Evolutionary conservation across 1,140 invertebrate species (phyloP).

Genomic region (Drosophila pachea): DNA sequence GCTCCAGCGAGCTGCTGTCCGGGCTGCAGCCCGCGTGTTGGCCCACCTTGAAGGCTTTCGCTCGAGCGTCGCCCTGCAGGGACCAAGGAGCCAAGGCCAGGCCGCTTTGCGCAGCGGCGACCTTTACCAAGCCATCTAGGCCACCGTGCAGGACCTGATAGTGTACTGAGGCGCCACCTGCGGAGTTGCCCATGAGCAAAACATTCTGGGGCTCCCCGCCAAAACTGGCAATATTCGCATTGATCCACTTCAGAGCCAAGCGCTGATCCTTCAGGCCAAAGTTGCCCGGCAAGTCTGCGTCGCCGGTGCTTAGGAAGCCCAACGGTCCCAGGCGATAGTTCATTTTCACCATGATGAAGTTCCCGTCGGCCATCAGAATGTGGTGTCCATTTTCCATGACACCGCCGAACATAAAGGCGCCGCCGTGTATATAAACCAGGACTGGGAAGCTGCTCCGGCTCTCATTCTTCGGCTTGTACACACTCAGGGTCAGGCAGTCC

Average conservation of each 20-base stretch:
- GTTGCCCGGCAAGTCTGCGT: slow-evolving; percentile 81
- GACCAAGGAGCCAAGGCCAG: slow-evolving; percentile 63
- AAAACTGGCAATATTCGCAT: slow-evolving; percentile 81
- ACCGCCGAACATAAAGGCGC: slow-evolving; percentile 79
- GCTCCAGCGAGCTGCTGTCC: slow-evolving; percentile 54
- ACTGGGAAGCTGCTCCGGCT: slow-evolving; percentile 67
- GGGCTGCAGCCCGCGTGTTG: slow-evolving; percentile 81
- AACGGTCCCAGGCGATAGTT: slow-evolving; percentile 83
- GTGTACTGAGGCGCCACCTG: slow-evolving; percentile 82
- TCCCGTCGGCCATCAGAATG: slow-evolving; percentile 81
- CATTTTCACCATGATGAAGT: slow-evolving; percentile 83
- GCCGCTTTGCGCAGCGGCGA: slow-evolving; percentile 58
- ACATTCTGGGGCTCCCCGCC: slow-evolving; percentile 82
- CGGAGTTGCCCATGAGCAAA: slow-evolving; percentile 81
- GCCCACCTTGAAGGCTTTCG: slow-evolving; percentile 81
- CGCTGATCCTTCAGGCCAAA: slow-evolving; percentile 84
- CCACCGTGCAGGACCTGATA: slow-evolving; percentile 82
- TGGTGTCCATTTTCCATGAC: slow-evolving; percentile 74
- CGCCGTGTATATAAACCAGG: slow-evolving; percentile 80
- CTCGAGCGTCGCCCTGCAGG: slow-evolving; percentile 79
- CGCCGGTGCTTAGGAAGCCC: slow-evolving; percentile 82
- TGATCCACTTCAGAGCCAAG: slow-evolving; percentile 83
- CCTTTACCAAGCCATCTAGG: slow-evolving; percentile 55
- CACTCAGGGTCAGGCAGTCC: slow-evolving; percentile 76
- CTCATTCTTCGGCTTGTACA: slow-evolving; percentile 66